Percentiles rank a stretch among this genome's conserved stretches.
phyloP scores from a whole-genome alignment of 2,888 invertebrate genomes.

The Hetaerina titia region DNA sequence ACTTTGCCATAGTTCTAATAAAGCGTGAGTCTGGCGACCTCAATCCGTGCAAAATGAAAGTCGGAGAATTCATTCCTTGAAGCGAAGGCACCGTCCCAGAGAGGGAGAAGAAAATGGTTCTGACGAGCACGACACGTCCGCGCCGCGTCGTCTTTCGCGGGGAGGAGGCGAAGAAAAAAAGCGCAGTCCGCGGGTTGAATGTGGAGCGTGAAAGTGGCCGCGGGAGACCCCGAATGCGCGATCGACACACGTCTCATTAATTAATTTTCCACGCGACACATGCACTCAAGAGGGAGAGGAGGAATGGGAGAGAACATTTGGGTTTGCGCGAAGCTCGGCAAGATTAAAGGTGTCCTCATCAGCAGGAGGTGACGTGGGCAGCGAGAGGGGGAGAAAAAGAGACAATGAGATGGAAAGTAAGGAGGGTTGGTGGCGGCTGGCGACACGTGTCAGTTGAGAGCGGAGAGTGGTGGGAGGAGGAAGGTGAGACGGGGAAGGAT shows the following conservation, averaged over 20 bases:
- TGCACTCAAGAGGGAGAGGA: not conserved
- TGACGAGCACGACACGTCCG: not conserved
- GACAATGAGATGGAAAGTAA: not conserved
- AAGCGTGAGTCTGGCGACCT: not conserved
- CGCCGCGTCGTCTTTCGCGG: too few species aligned
- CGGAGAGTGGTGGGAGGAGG: not conserved
- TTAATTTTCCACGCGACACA: not conserved
- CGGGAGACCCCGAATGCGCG: not conserved
- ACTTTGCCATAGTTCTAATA: not conserved
- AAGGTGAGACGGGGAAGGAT: not conserved
- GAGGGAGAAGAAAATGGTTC: not conserved
- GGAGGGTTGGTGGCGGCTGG: not conserved
- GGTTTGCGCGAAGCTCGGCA: not conserved
- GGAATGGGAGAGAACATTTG: not conserved
- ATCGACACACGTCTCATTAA: not conserved
- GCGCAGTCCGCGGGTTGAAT: too few species aligned
- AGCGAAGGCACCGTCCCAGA: not conserved
- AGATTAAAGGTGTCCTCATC: not conserved
- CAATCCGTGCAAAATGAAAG: constrained; percentile 15
- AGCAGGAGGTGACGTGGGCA: too few species aligned
- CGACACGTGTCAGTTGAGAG: not conserved
- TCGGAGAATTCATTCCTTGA: not conserved
- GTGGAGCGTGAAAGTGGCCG: not conserved
- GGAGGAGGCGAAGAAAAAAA: too few species aligned
- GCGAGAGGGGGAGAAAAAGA: not conserved